A percentile compares a stretch with the other conserved stretches of the same genome.
These are phyloP conservation scores for Pampusana beccarii DNA, from an alignment of 2,113 vertebrate species.

Conservation along the genomic window DNA sequence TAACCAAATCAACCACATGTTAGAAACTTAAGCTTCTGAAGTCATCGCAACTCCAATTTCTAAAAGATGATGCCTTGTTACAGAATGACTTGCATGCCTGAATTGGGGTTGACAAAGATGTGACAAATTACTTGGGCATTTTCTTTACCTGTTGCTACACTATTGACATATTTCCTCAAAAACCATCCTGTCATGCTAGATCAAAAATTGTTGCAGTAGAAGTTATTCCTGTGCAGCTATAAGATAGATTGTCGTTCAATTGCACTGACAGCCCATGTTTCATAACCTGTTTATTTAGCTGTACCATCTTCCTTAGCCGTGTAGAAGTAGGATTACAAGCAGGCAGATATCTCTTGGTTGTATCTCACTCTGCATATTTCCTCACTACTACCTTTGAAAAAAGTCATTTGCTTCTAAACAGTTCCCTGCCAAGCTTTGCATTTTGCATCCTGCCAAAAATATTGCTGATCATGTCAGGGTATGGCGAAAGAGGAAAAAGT, in stretches of 20 bases:
- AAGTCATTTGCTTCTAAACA: background rate
- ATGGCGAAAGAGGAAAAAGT: background rate
- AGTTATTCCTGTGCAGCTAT: background rate
- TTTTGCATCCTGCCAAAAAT: background rate
- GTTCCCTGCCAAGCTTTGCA: background rate
- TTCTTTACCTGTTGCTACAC: background rate
- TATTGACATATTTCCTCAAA: background rate
- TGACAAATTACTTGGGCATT: background rate
- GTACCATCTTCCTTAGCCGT: background rate
- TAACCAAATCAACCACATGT: background rate
- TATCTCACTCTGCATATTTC: background rate
- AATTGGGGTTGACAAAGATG: background rate
- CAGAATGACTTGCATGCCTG: fast-evolving
- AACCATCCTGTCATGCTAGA: background rate
- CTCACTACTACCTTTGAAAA: background rate
- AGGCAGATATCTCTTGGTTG: background rate
- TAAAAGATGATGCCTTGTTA: background rate
- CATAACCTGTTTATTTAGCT: constrained; percentile 12
- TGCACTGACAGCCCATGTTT: background rate
- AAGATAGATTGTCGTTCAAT: background rate
- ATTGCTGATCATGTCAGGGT: fast-evolving
- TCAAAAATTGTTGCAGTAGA: background rate
- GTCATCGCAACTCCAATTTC: background rate
- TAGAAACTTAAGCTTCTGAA: background rate
- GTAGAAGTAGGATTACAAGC: background rate